Base-by-base conservation (phyloP, 2,888 invertebrate genomes). In the Aelia acuminata region DNA sequence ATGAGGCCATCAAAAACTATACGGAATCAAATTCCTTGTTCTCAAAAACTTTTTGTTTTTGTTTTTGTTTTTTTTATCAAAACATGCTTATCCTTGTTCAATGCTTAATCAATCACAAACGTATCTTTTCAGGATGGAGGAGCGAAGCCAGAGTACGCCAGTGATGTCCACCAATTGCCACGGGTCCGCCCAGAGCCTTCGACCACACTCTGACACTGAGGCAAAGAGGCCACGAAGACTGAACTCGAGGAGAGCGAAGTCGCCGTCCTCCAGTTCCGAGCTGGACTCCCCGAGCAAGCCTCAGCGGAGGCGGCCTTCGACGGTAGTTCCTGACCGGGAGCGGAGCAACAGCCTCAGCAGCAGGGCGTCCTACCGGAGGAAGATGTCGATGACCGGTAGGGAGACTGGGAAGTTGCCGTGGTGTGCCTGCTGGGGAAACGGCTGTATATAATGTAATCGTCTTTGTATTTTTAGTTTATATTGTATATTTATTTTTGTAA, bases 391-490 rank as follows among this genome's bases (percentile, higher is more conserved):
- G 87, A 94, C 95, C 80, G 95, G 96, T 1, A 93, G 93, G 70
- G 92, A 93, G 87, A 93, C 93, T 85, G 95, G 94, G 20, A 95
- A 94, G 91, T 95, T 96, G 90, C 96, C 96, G 0, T 96, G 96
- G 96, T 96, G 96, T 91, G 96, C 96, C 0, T 96, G 96, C 91
- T 96, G 96, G 96, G 96, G 96, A 0, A 96, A 96, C 90, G 96
- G 96, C 0, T 96, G 96, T 92, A 39, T 90, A 39, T 90, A n/a
- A n/a, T n/a, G n/a, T n/a, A n/a, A n/a, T n/a, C n/a, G n/a, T n/a
- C n/a, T n/a, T n/a, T n/a, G n/a, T n/a, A n/a, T n/a, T n/a, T n/a
- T n/a, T n/a, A n/a, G n/a, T n/a, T n/a, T n/a, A n/a, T n/a, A n/a
- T n/a, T n/a, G n/a, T n/a, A n/a, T n/a, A n/a, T n/a, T n/a, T n/a